Evolutionary conservation across 1,140 invertebrate species (phyloP).

Genomic region (Saxidomus purpurata): DNA sequence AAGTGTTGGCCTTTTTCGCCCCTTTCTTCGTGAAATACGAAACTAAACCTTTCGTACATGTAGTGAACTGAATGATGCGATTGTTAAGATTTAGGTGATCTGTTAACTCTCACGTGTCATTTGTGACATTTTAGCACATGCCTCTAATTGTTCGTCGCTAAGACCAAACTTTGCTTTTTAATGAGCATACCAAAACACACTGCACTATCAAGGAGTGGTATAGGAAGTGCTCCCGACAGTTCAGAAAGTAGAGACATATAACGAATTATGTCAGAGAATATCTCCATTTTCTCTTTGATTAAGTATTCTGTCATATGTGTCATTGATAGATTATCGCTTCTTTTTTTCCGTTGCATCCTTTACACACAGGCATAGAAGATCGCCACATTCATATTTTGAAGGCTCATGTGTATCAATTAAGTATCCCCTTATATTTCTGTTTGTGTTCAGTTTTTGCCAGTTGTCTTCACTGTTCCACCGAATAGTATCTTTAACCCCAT

Average conservation of each 20-base stretch:
- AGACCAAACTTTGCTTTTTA: not conserved
- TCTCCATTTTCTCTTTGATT: not conserved
- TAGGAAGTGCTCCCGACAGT: not conserved
- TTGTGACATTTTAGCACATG: not conserved
- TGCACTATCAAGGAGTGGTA: not conserved
- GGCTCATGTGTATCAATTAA: not conserved
- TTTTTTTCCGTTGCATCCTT: not conserved
- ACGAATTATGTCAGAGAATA: not conserved
- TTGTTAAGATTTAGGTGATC: not conserved
- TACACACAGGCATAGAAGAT: not conserved
- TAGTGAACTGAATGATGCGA: not conserved
- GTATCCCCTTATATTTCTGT: not conserved
- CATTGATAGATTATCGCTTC: slow-evolving; percentile 9
- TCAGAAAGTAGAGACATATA: not conserved
- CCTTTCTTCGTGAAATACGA: not conserved
- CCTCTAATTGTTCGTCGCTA: not conserved
- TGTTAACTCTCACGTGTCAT: not conserved
- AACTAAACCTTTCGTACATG: not conserved
- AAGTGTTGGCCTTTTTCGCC: not conserved
- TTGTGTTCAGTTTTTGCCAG: not conserved
- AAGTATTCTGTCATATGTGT: not conserved
- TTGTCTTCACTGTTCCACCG: not conserved
- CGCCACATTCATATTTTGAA: not conserved
- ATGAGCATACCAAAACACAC: not conserved
- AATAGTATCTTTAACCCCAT: not conserved